phyloP scores from a whole-genome alignment of 2,113 vertebrate genomes.

The Rhinichthys klamathensis region DNA sequence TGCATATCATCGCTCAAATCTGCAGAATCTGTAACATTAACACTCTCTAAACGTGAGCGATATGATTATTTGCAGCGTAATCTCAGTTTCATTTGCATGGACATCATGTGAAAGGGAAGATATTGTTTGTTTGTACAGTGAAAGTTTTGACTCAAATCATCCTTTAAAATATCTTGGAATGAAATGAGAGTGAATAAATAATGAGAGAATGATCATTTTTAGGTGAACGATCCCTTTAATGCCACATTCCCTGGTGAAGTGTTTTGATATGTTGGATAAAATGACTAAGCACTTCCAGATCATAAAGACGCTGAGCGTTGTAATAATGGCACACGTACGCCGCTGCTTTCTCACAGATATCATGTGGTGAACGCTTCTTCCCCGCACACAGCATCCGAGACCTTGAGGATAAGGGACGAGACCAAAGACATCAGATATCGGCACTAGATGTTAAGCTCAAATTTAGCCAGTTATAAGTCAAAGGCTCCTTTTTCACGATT shows the following conservation, averaged over 20 bases:
- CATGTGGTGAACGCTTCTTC: not conserved
- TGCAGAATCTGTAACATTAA: too few species aligned
- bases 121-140: too few species aligned
- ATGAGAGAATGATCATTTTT: too few species aligned
- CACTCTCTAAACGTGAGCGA: too few species aligned
- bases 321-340: not conserved
- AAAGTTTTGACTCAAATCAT: too few species aligned
- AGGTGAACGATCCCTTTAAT: not conserved
- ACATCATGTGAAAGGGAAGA: too few species aligned
- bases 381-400: constrained; percentile 23
- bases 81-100: too few species aligned
- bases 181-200: too few species aligned
- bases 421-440: constrained; percentile 34
- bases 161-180: too few species aligned
- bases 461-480: constrained; percentile 45
- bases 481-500: constrained; percentile 48
- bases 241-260: not conserved
- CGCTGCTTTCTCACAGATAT: constrained; percentile 7
- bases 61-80: too few species aligned
- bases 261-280: not conserved
- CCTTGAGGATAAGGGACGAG: constrained; percentile 33
- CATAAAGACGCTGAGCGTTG: not conserved
- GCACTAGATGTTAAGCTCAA: constrained; percentile 37
- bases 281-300: not conserved
- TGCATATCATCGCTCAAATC: too few species aligned